phyloP scores from a whole-genome alignment of 2,888 invertebrate genomes.

The Caenorhabditis sp. region DNA sequence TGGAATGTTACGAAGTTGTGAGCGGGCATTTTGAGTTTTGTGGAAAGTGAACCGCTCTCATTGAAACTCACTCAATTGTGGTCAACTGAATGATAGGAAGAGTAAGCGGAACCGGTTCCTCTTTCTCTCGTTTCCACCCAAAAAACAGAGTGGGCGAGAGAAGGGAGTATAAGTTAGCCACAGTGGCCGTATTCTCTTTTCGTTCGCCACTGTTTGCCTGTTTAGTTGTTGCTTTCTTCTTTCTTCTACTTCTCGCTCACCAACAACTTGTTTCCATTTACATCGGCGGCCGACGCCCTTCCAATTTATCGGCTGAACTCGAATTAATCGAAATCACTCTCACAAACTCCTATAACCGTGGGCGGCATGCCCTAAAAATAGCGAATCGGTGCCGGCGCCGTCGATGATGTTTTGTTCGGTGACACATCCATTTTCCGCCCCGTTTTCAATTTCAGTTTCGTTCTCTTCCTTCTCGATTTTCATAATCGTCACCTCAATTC shows the following conservation, averaged over 20 bases:
- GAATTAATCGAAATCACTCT: conserved; percentile 39
- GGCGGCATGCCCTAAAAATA: background rate
- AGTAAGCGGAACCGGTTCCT: conserved; percentile 31
- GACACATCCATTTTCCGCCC: conserved; percentile 19
- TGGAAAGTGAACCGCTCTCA: too few relatives aligned
- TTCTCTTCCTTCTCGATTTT: conserved; percentile 7
- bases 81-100: conserved; percentile 8
- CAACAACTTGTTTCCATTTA: conserved; percentile 24
- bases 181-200: background rate
- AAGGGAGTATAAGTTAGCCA: conserved; percentile 38
- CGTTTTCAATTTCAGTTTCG: conserved; percentile 43
- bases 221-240: conserved; percentile 45
- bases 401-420: conserved; percentile 37
- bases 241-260: conserved; percentile 1
- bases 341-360: conserved; percentile 23
- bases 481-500: background rate
- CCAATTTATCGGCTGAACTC: conserved; percentile 21
- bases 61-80: too few relatives aligned
- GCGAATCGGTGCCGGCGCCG: conserved; percentile 1
- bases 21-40: too few relatives aligned
- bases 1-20: too few relatives aligned
- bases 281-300: conserved; percentile 25
- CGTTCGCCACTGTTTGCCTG: conserved; percentile 38
- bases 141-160: conserved; percentile 23
- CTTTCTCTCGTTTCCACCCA: conserved; percentile 9